Percentiles rank a stretch among this genome's conserved stretches.
Evolutionary conservation across 2,797 vertebrate genomes (phyloP).

Genomic region (Centropyge bicolor): DNA sequence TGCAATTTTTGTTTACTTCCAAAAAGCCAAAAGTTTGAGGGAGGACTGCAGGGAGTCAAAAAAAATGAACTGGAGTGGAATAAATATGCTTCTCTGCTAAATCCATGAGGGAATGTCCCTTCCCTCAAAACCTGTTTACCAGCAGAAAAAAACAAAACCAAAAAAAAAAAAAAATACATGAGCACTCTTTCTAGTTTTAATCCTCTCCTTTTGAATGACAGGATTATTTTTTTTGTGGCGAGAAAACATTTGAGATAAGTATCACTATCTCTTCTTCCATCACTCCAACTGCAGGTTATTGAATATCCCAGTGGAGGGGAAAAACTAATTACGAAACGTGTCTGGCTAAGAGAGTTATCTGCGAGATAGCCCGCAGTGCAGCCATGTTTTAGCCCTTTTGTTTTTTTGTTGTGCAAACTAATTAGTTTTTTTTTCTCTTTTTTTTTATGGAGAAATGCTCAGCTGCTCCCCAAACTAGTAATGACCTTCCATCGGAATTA

Average conservation of each 20-base stretch:
- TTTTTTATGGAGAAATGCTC: conserved; percentile 77
- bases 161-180: conserved; percentile 40
- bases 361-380: conserved; percentile 85
- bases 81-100: conserved; percentile 62
- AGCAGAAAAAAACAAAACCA: conserved; percentile 5
- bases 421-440: conserved; percentile 79
- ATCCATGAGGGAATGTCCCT: conserved; percentile 60
- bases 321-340: conserved; percentile 88
- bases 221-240: conserved; percentile 77
- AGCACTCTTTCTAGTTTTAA: conserved; percentile 76
- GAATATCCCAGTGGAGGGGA: conserved; percentile 85
- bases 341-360: conserved; percentile 88
- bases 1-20: conserved; percentile 58
- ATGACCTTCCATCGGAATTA: conserved; percentile 84
- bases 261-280: conserved; percentile 84
- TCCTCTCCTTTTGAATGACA: conserved; percentile 82
- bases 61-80: conserved; percentile 60
- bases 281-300: conserved; percentile 86
- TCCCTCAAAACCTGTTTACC: conserved; percentile 74
- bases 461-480: conserved; percentile 82
- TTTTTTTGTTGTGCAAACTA: conserved; percentile 86
- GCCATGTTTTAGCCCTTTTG: conserved; percentile 84
- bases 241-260: conserved; percentile 84
- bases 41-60: conserved; percentile 55
- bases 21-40: conserved; percentile 50